Base-by-base conservation (phyloP, 2,888 invertebrate genomes). In the Limenitis camilla region DNA sequence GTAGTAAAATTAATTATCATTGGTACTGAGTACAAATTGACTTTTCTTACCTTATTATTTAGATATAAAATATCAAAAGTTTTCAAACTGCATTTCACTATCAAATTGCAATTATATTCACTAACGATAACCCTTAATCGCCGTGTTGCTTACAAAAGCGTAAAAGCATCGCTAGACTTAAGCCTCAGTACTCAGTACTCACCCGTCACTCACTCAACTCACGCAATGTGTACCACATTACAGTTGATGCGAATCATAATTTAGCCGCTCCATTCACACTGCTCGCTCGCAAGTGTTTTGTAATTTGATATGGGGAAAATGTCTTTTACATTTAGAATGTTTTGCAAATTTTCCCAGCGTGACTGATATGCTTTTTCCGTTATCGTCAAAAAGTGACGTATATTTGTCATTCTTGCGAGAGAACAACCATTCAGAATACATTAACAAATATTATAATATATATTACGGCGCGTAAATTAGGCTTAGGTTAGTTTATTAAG, bases 61-160 rank as follows among this genome's bases (percentile, higher is more conserved):
- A n/a, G n/a, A n/a, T n/a, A n/a, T n/a, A n/a, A n/a, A n/a, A n/a
- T n/a, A n/a, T n/a, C n/a, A n/a, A n/a, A n/a, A n/a, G n/a, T n/a
- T n/a, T n/a, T n/a, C n/a, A n/a, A n/a, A n/a, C n/a, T n/a, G n/a
- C n/a, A n/a, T n/a, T n/a, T n/a, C 30, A 45, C 29, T 7, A 31
- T 35, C 29, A 35, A 35, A 45, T 7, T 28, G 29, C 7, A 66
- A 64, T 59, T 61, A 53, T 57, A 53, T 55, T 56, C 67, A 69
- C 19, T 5, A 38, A 31, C 27, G 33, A 28, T 31, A 28, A 48
- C 45, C 36, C 32, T 48, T 44, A 48, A 43, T 47, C 40, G 32
- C 40, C 31, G 29, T 29, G 43, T 50, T 33, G 39, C 31, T 33
- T 47, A 31, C 38, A 52, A 19, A 19, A 10, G 42, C 49, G 35